These are phyloP conservation scores for Microplitis demolitor DNA, from an alignment of 1,140 invertebrate genomes.

Conservation along the genomic window DNA sequence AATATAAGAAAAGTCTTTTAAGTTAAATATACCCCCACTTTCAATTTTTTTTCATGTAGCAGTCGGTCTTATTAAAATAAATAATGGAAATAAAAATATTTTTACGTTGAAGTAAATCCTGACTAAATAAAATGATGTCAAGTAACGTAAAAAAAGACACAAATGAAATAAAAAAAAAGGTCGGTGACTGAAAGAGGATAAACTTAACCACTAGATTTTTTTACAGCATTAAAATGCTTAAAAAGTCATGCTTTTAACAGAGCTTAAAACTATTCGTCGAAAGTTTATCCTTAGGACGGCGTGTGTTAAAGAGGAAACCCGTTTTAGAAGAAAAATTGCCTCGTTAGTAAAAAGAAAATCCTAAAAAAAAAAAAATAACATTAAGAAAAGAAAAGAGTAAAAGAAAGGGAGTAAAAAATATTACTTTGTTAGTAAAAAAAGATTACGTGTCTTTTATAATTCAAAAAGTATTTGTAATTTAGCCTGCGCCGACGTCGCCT, in stretches of 20 bases:
- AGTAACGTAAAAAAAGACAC: neutral
- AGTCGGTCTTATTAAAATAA: no score
- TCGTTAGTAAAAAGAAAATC: constrained; percentile 33
- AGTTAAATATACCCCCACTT: no score
- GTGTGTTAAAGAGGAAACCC: neutral
- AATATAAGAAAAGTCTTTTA: no score
- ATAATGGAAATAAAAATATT: neutral
- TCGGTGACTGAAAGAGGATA: no score
- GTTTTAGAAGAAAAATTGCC: constrained; percentile 34
- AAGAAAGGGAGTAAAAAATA: neutral
- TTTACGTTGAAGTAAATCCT: neutral
- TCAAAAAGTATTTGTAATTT: no score
- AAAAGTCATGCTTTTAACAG: constrained; percentile 30
- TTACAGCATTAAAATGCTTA: constrained; percentile 9
- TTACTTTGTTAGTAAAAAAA: no score
- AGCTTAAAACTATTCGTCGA: constrained; percentile 27
- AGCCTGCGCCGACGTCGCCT: no score
- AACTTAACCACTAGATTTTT: no score
- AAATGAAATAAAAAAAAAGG: neutral
- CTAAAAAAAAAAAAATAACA: neutral
- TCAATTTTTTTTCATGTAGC: no score
- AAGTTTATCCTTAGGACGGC: constrained; percentile 20
- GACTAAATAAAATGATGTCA: neutral
- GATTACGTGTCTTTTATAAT: no score
- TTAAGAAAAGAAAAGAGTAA: neutral